These are phyloP conservation scores for Drosophila eohydei DNA, from an alignment of 2,888 invertebrate genomes.

Conservation along the genomic window DNA sequence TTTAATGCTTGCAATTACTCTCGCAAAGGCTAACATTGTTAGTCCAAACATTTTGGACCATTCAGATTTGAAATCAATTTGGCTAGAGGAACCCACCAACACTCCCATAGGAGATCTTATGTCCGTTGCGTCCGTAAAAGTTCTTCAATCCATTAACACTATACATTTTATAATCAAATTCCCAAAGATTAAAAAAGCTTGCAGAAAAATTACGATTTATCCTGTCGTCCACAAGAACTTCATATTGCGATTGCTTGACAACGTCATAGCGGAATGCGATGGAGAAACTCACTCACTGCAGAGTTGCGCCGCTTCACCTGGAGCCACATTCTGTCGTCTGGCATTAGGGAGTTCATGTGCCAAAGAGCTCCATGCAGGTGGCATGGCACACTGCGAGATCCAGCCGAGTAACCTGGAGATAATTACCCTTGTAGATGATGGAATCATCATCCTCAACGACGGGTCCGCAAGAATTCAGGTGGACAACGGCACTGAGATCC, in stretches of 20 bases:
- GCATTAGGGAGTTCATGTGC: slow-evolving; percentile 5
- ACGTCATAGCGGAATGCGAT: too few relatives aligned
- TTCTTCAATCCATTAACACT: neutral
- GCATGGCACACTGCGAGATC: neutral
- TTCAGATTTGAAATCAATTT: too few relatives aligned
- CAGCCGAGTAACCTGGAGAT: neutral
- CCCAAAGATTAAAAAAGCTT: slow-evolving; percentile 1
- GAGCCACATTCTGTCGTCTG: slow-evolving; percentile 6
- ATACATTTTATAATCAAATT: neutral
- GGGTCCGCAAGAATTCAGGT: too few relatives aligned
- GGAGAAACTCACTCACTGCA: too few relatives aligned
- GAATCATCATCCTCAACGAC: too few relatives aligned
- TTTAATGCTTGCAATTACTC: too few relatives aligned
- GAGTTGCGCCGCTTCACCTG: neutral
- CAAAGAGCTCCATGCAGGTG: slow-evolving; percentile 5
- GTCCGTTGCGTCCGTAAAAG: neutral
- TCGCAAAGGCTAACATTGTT: too few relatives aligned
- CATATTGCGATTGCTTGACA: too few relatives aligned
- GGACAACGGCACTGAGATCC: too few relatives aligned
- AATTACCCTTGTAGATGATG: too few relatives aligned
- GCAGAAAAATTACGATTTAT: neutral
- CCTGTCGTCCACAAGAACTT: neutral
- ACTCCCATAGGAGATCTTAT: too few relatives aligned
- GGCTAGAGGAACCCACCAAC: too few relatives aligned
- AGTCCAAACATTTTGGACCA: neutral